A percentile compares a stretch with the other conserved stretches of the same genome.
Conservation (phyloP, 2,888 invertebrate genomes). For the Eupeodes latifasciatus region DNA sequence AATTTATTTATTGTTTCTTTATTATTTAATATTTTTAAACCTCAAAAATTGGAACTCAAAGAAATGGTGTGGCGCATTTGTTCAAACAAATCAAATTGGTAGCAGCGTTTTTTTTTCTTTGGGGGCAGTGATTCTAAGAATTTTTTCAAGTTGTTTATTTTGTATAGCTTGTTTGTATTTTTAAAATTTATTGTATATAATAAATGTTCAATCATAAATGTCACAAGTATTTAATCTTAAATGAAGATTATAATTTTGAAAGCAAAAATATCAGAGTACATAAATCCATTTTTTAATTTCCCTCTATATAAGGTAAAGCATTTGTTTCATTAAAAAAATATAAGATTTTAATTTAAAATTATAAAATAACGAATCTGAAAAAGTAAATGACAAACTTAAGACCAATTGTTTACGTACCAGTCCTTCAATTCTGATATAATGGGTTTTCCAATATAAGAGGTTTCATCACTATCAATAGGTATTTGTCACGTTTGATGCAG, state of each 20-base stretch:
- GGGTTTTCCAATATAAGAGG: too few species aligned
- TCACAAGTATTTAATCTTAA: not conserved
- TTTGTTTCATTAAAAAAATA: not conserved
- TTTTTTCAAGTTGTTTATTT: constrained; percentile 5
- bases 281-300: not conserved
- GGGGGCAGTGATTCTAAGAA: constrained; percentile 21
- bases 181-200: constrained; percentile 42
- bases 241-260: constrained; percentile 3
- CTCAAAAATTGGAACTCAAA: constrained; percentile 38
- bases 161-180: not conserved
- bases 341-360: not conserved
- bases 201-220: constrained; percentile 18
- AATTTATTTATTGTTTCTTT: constrained; percentile 68
- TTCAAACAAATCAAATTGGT: constrained; percentile 58
- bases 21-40: constrained; percentile 71
- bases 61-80: constrained; percentile 27
- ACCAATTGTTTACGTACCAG: too few species aligned
- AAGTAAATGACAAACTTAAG: too few species aligned
- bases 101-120: not conserved
- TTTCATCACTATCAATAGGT: too few species aligned
- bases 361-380: too few species aligned
- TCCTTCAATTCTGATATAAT: too few species aligned
- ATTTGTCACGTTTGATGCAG: too few species aligned
- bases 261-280: too few species aligned
- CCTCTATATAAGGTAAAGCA: not conserved